Evolutionary conservation across 1,140 invertebrate species (phyloP).

Genomic region (Pinna nobilis): DNA sequence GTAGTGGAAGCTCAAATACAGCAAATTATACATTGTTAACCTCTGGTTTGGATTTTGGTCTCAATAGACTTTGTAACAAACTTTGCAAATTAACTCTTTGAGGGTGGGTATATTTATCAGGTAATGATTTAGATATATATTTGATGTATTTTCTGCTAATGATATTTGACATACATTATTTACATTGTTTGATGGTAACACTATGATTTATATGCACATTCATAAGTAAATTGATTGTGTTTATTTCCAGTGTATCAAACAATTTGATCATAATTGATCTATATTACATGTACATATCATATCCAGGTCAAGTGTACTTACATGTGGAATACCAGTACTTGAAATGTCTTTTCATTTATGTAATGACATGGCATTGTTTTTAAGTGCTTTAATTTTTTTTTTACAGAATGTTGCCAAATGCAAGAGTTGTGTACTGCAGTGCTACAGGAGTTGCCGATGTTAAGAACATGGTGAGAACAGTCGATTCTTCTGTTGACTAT

Average conservation of each 20-base stretch:
- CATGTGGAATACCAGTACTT: not conserved
- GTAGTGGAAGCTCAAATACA: no score
- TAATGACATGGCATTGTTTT: not conserved
- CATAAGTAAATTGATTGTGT: no score
- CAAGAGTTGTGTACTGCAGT: slow-evolving; percentile 70
- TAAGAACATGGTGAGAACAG: slow-evolving; percentile 68
- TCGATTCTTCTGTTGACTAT: no score
- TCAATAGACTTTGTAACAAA: not conserved
- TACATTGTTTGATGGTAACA: no score
- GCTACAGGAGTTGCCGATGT: slow-evolving; percentile 71
- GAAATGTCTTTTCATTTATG: not conserved
- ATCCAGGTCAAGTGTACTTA: not conserved
- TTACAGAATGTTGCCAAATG: slow-evolving; percentile 64
- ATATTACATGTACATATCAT: no score
- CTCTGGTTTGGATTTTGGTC: no score
- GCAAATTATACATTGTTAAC: no score
- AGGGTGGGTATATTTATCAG: not conserved
- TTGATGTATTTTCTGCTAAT: not conserved
- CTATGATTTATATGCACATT: no score
- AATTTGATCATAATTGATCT: no score
- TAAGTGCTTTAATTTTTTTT: slow-evolving; percentile 14
- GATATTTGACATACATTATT: no score
- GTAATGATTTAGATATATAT: not conserved
- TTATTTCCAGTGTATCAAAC: no score
- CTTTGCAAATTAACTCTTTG: not conserved